Percentiles rank a stretch among this genome's conserved stretches.
Conservation (phyloP, 2,113 vertebrate genomes). For the Perccottus glenii region DNA sequence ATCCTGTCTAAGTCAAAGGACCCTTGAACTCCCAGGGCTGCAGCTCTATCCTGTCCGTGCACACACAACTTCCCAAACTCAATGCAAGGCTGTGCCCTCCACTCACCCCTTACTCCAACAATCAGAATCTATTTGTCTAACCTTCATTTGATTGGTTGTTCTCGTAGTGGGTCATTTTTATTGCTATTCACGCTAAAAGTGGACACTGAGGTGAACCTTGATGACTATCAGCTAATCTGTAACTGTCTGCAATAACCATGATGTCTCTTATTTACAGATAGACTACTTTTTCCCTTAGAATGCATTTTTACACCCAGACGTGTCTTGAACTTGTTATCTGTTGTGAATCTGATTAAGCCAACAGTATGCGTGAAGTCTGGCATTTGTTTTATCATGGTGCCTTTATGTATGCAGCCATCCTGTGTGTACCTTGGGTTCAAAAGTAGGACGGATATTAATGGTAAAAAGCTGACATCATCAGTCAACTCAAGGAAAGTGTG, state of each 20-base stretch:
- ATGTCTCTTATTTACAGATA: not conserved
- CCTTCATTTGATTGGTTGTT: conserved; percentile 13
- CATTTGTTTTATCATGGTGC: not conserved
- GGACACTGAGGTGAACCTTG: not conserved
- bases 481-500: no score
- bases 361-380: conserved; percentile 1
- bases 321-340: not conserved
- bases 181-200: not conserved
- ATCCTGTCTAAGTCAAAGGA: conserved; percentile 58
- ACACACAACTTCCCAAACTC: not conserved
- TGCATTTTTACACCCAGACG: conserved; percentile 2
- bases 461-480: no score
- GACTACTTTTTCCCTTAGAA: not conserved
- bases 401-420: not conserved
- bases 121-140: conserved; percentile 1
- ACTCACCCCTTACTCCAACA: conserved; percentile 8
- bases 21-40: conserved; percentile 44
- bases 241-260: not conserved
- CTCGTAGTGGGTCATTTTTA: not conserved
- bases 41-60: conserved; percentile 4
- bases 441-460: no score
- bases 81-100: conserved; percentile 22
- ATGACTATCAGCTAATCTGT: not conserved
- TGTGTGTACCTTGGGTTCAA: no score
- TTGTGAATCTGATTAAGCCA: not conserved